These are phyloP conservation scores for Parasteatoda lunata DNA, from an alignment of 2,888 invertebrate species.

Conservation along the genomic window DNA sequence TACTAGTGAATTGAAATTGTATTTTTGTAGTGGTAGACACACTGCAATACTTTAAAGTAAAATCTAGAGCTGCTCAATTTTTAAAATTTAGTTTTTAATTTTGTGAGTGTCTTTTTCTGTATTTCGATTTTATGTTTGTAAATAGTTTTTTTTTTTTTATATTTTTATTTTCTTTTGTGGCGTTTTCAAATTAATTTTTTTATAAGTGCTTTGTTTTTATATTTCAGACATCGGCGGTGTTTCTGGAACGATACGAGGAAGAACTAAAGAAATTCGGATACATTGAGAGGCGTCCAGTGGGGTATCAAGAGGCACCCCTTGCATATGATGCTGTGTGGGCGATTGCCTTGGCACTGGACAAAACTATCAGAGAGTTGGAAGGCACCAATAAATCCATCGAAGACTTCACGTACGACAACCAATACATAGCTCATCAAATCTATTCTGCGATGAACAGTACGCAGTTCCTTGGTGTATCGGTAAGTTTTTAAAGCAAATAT, in stretches of 20 bases:
- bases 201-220: not conserved
- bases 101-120: too few species aligned
- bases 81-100: too few species aligned
- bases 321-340: conserved; percentile 99
- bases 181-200: not conserved
- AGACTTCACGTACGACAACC: conserved; percentile 96
- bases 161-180: not conserved
- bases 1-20: too few species aligned
- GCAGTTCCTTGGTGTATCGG: conserved; percentile 97
- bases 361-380: conserved; percentile 91
- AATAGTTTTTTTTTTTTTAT: not conserved
- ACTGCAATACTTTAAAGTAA: too few species aligned
- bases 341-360: conserved; percentile 96
- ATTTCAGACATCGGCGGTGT: conserved; percentile 86
- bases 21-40: too few species aligned
- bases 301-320: conserved; percentile 95
- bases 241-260: conserved; percentile 87
- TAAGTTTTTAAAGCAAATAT: conserved; percentile 77
- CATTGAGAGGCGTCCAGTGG: conserved; percentile 85
- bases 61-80: too few species aligned
- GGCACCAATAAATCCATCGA: conserved; percentile 88
- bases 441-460: conserved; percentile 99
- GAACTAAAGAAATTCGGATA: conserved; percentile 86
- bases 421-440: conserved; percentile 94
- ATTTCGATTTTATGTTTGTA: too few species aligned